phyloP scores from a whole-genome alignment of 2,797 vertebrate species.

The Poeciliopsis turneri region DNA sequence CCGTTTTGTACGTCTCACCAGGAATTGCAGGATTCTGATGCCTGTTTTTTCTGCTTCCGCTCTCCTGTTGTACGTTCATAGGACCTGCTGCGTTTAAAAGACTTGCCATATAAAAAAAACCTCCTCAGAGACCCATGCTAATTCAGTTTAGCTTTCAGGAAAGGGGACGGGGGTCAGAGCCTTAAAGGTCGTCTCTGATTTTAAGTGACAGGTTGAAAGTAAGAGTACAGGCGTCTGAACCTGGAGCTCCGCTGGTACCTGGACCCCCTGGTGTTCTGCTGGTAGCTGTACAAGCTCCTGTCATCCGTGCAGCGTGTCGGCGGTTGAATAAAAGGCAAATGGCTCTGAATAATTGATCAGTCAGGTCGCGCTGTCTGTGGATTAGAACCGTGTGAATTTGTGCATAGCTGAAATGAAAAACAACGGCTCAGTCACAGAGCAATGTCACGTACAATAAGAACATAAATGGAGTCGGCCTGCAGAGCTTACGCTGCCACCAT shows the following conservation, averaged over 20 bases:
- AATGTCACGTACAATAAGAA: constrained; percentile 16
- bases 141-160: constrained; percentile 66
- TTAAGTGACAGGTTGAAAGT: constrained; percentile 81
- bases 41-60: constrained; percentile 29
- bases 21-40: neutral
- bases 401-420: constrained; percentile 30
- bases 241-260: constrained; percentile 66
- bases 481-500: neutral
- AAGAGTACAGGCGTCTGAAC: constrained; percentile 64
- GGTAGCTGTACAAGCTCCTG: constrained; percentile 61
- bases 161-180: constrained; percentile 15
- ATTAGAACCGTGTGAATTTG: constrained; percentile 42
- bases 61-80: constrained; percentile 29
- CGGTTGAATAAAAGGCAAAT: constrained; percentile 71
- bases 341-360: constrained; percentile 78
- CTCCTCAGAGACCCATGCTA: constrained; percentile 65
- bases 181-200: constrained; percentile 76
- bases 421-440: constrained; percentile 14
- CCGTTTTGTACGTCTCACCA: neutral
- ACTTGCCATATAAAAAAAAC: constrained; percentile 39
- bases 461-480: constrained; percentile 16
- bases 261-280: constrained; percentile 61
- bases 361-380: constrained; percentile 29
- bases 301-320: constrained; percentile 60
- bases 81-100: constrained; percentile 56